These are phyloP conservation scores for Auanema sp. DNA, from an alignment of 2,888 invertebrate genomes.

Conservation along the genomic window DNA sequence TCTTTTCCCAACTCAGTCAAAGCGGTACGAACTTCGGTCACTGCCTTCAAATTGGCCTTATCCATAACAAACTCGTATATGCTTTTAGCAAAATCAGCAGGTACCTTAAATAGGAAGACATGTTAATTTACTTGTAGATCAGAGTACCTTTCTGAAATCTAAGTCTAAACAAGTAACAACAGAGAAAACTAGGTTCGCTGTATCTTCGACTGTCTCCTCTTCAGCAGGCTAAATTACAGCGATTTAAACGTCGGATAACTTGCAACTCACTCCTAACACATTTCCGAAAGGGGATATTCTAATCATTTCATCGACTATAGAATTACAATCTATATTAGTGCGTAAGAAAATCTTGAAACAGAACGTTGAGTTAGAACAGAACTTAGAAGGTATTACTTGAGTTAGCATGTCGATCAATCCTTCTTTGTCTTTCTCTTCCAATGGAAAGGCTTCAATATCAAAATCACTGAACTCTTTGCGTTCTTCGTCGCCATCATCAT, in stretches of 20 bases:
- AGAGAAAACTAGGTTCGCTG: constrained; percentile 35
- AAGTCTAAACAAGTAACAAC: constrained; percentile 13
- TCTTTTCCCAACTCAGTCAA: constrained; percentile 4
- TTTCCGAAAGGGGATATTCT: constrained; percentile 41
- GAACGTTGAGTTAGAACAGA: background rate
- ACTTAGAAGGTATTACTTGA: constrained; percentile 28
- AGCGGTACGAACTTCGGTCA: constrained; percentile 21
- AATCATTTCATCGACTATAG: constrained; percentile 46
- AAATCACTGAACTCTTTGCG: constrained; percentile 42
- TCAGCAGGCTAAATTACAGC: constrained; percentile 37
- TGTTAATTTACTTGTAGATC: no score
- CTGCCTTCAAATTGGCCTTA: constrained; percentile 45
- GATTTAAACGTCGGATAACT: background rate
- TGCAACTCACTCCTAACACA: constrained; percentile 29
- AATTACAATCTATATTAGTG: constrained; percentile 47
- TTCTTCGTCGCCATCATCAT: constrained; percentile 17
- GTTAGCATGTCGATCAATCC: constrained; percentile 55
- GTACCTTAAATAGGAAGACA: background rate
- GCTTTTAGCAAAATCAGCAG: constrained; percentile 17
- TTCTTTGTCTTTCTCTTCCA: constrained; percentile 48
- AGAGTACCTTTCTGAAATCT: constrained; percentile 10
- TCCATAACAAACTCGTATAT: constrained; percentile 36
- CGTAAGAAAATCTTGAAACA: constrained; percentile 54
- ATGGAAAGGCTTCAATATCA: constrained; percentile 55
- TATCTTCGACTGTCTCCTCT: constrained; percentile 36